Evolutionary conservation across 53 echinoderm and acorn worm species (phyloP).

Genomic region (Stichopus horrens): DNA sequence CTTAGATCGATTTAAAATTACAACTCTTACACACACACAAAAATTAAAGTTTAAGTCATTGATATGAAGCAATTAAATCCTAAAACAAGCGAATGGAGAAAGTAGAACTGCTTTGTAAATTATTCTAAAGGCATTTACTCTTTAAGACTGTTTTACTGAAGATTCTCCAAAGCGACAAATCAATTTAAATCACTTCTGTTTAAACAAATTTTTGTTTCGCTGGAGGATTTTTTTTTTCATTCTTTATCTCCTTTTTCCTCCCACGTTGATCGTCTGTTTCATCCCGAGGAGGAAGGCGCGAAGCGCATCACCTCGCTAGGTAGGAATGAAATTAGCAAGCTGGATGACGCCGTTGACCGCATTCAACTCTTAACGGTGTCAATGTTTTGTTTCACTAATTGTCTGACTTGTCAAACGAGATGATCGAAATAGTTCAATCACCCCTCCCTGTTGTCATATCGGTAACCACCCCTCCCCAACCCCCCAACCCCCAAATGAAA

Average conservation of each 20-base stretch:
- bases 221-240: neutral
- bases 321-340: neutral
- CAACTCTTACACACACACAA: neutral
- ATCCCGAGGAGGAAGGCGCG: constrained; percentile 20
- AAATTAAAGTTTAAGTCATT: neutral
- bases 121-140: neutral
- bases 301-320: neutral
- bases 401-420: neutral
- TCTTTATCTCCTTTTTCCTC: neutral
- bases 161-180: constrained; percentile 25
- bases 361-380: constrained; percentile 18
- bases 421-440: constrained; percentile 27
- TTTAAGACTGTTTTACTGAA: neutral
- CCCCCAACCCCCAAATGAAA: no score
- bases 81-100: neutral
- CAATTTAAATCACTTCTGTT: constrained; percentile 22
- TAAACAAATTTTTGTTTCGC: constrained; percentile 33
- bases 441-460: neutral
- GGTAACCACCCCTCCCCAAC: no score
- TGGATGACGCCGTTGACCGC: neutral
- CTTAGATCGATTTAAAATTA: neutral
- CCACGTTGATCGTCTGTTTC: neutral
- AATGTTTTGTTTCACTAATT: constrained; percentile 36
- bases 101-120: neutral
- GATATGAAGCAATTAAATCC: neutral